A percentile compares a stretch with the other conserved stretches of the same genome.
phyloP scores from a whole-genome alignment of 2,888 invertebrate genomes.

The Drosophila antonietae region DNA sequence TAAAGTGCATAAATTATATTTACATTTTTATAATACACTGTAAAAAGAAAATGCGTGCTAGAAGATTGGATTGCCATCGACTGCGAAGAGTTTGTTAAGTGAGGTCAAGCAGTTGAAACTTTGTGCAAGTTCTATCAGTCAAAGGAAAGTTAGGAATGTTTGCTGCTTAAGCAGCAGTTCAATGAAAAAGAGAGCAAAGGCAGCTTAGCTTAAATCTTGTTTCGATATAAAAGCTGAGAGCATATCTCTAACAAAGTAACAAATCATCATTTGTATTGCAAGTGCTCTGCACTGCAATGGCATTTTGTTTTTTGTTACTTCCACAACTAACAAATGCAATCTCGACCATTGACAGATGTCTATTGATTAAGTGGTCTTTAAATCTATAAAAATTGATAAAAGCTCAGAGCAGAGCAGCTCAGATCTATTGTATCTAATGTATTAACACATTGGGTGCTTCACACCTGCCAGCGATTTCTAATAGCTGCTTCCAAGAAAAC shows the following conservation, averaged over 20 bases:
- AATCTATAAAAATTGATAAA: constrained; percentile 29
- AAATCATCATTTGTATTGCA: neutral
- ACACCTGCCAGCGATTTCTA: constrained; percentile 49
- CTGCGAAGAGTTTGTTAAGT: neutral
- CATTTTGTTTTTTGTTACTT: neutral
- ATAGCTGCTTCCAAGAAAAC: constrained; percentile 11
- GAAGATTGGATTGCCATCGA: neutral
- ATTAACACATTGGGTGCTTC: constrained; percentile 48
- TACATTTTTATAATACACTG: constrained; percentile 8
- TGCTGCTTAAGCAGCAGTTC: neutral
- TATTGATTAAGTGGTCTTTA: constrained; percentile 58
- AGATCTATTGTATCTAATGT: constrained; percentile 53
- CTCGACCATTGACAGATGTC: constrained; percentile 30
- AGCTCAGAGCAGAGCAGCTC: neutral
- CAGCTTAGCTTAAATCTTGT: neutral
- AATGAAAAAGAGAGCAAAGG: neutral
- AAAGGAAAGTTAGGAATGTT: neutral
- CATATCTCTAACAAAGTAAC: neutral
- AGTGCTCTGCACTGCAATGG: neutral
- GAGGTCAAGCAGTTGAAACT: constrained; percentile 5
- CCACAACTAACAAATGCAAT: neutral
- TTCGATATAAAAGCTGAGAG: neutral
- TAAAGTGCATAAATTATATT: constrained; percentile 37
- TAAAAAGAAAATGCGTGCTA: neutral
- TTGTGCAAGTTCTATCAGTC: neutral